phyloP scores from a whole-genome alignment of 2,113 vertebrate species.

The Coryphaenoides rupestris region DNA sequence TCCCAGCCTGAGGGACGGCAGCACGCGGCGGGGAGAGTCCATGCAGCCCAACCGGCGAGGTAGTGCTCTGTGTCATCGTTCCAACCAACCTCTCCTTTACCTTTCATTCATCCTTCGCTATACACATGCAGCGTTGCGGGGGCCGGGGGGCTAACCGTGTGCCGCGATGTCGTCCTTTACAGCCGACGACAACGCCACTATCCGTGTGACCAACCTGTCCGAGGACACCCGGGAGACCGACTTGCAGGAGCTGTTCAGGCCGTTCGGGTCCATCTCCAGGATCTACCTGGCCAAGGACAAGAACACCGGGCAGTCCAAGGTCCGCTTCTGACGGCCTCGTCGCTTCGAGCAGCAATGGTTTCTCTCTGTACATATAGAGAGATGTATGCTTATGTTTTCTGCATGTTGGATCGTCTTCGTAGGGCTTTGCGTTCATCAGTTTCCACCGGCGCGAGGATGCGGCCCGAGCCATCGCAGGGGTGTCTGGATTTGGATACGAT shows the following conservation, averaged over 20 bases:
- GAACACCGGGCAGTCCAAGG: slow-evolving; percentile 96
- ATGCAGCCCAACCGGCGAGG: slow-evolving; percentile 96
- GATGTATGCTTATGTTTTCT: no score
- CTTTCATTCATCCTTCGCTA: no score
- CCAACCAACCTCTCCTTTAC: no score
- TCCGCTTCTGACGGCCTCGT: slow-evolving; percentile 36
- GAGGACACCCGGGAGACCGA: slow-evolving; percentile 97
- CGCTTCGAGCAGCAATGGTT: background rate
- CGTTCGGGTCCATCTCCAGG: slow-evolving; percentile 94
- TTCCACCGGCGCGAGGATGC: slow-evolving; percentile 95
- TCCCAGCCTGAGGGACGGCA: slow-evolving; percentile 85
- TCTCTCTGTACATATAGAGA: no score
- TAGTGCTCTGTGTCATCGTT: slow-evolving; percentile 24
- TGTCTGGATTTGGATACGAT: slow-evolving; percentile 94
- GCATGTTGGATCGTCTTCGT: background rate
- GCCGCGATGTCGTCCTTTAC: background rate
- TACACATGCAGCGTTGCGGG: no score
- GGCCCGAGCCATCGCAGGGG: slow-evolving; percentile 85
- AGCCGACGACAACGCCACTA: slow-evolving; percentile 96
- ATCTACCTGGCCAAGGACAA: slow-evolving; percentile 98
- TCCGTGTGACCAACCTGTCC: slow-evolving; percentile 94
- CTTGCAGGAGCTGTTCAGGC: slow-evolving; percentile 95
- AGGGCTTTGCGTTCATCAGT: slow-evolving; percentile 97
- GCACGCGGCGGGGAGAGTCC: slow-evolving; percentile 86
- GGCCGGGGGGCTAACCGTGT: background rate